Percentiles rank a stretch among this genome's conserved stretches.
Evolutionary conservation across 1,140 invertebrate genomes (phyloP).

Genomic region (Drosophila teissieri): DNA sequence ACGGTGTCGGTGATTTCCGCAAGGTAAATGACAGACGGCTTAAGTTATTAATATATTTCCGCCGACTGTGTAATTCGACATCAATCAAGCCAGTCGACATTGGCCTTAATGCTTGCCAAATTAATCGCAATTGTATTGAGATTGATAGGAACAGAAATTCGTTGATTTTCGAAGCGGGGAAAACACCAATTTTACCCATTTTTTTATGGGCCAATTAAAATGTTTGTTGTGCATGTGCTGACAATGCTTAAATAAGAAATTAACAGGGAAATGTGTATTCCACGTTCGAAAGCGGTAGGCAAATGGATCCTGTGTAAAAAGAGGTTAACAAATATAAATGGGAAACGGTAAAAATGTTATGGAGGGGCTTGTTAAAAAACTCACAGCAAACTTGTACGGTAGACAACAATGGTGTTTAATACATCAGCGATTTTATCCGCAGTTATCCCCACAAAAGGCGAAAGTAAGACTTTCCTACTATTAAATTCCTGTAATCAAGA

Average conservation of each 20-base stretch:
- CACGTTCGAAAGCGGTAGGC: neutral
- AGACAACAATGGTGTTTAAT: neutral
- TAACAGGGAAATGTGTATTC: constrained; percentile 37
- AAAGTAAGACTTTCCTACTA: too few relatives aligned
- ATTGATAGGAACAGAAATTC: constrained; percentile 50
- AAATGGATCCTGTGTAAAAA: constrained; percentile 14
- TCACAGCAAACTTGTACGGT: neutral
- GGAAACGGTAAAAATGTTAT: neutral
- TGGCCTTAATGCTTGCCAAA: constrained; percentile 44
- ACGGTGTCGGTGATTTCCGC: constrained; percentile 35
- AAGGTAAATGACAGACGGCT: constrained; percentile 58
- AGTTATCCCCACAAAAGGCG: too few relatives aligned
- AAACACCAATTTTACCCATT: constrained; percentile 20
- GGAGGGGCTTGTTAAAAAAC: neutral
- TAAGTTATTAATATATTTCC: constrained; percentile 66
- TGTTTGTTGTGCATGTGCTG: constrained; percentile 45
- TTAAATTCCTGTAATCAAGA: constrained; percentile 1
- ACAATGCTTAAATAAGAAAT: constrained; percentile 46
- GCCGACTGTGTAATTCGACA: constrained; percentile 30
- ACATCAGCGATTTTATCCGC: neutral
- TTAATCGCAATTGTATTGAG: constrained; percentile 70
- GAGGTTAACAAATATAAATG: neutral
- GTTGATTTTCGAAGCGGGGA: neutral
- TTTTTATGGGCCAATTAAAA: constrained; percentile 58
- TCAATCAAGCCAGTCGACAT: constrained; percentile 58